Percentiles rank a stretch among this genome's conserved stretches.
Conservation (phyloP, 2,888 invertebrate genomes). For the Drosophila tanythrix region DNA sequence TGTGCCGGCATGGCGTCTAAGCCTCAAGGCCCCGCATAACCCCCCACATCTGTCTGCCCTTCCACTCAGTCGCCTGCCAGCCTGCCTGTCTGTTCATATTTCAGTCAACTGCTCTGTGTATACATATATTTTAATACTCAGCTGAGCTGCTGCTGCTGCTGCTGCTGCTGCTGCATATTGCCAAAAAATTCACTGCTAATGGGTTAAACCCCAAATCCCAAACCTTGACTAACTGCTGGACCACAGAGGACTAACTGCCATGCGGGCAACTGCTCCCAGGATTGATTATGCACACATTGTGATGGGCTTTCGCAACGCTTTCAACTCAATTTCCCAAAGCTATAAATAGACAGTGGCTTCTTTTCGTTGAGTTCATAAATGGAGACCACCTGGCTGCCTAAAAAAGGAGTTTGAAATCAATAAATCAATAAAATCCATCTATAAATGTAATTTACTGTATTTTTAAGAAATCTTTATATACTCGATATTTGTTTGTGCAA, state of each 20-base stretch:
- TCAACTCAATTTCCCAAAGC: slow-evolving; percentile 15
- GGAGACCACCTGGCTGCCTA: not conserved
- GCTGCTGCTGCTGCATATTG: slow-evolving; percentile 47
- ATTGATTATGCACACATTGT: slow-evolving; percentile 39
- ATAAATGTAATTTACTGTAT: not conserved
- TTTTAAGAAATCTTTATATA: not conserved
- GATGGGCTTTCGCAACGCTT: slow-evolving; percentile 12
- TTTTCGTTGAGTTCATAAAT: slow-evolving; percentile 4
- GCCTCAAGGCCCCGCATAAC: slow-evolving; percentile 8
- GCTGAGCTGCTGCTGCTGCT: slow-evolving; percentile 29
- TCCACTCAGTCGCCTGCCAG: slow-evolving; percentile 6
- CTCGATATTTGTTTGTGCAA: not conserved
- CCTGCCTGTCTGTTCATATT: slow-evolving; percentile 55
- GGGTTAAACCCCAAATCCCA: slow-evolving; percentile 26
- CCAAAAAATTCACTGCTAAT: slow-evolving; percentile 66
- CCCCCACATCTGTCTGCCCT: slow-evolving; percentile 18
- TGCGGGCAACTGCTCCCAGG: slow-evolving; percentile 26
- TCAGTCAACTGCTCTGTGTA: slow-evolving; percentile 40
- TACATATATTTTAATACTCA: slow-evolving; percentile 30
- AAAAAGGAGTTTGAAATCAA: not conserved
- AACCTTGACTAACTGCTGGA: slow-evolving; percentile 15
- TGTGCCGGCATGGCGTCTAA: slow-evolving; percentile 45
- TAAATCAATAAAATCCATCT: not conserved
- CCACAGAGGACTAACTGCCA: slow-evolving; percentile 11
- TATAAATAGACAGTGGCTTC: not conserved